Percentiles rank a stretch among this genome's conserved stretches.
phyloP scores from a whole-genome alignment of 2,113 vertebrate genomes.

The human region GRCh38 chr16:49754501-49755000 shows the following conservation, averaged over 20 bases:
- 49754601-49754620: neutral
- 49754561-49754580: neutral
- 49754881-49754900: constrained; percentile 70
- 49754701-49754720: neutral
- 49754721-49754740: constrained; percentile 7
- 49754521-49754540: no score
- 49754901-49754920: constrained; percentile 46
- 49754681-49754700: neutral
- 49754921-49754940: constrained; percentile 59
- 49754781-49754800: neutral
- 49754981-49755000: constrained; percentile 36
- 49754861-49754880: constrained; percentile 61
- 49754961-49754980: constrained; percentile 71
- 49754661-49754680: rapidly evolving
- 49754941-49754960: constrained; percentile 65
- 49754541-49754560: neutral
- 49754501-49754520: neutral
- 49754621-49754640: neutral
- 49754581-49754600: neutral
- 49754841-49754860: constrained; percentile 53
- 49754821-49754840: constrained; percentile 50
- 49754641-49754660: neutral
- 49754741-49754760: constrained; percentile 43
- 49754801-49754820: constrained; percentile 31
- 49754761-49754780: neutral